A percentile compares a stretch with the other conserved stretches of the same genome.
Evolutionary conservation across 2,888 invertebrate genomes (phyloP).

Genomic region (Cataglyphis cursor): DNA sequence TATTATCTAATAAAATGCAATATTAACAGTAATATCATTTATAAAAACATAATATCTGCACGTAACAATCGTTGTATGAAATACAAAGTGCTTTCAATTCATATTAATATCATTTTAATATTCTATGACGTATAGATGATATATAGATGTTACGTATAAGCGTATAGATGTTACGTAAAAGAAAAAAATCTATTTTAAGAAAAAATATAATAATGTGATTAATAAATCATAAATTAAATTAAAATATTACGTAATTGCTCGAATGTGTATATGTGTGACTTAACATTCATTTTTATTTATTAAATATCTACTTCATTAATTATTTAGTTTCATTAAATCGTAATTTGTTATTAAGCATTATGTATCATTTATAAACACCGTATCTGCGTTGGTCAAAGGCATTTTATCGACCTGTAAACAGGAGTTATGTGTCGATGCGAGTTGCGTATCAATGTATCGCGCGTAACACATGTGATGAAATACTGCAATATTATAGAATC

Average conservation of each 20-base stretch:
- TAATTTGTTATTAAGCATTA: neutral
- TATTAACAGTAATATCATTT: conserved; percentile 22
- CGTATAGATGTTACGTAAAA: too few species aligned
- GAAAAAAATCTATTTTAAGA: neutral
- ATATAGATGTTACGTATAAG: neutral
- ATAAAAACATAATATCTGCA: neutral
- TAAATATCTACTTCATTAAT: neutral
- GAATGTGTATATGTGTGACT: too few species aligned
- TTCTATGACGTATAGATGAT: neutral
- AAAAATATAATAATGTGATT: conserved; percentile 2
- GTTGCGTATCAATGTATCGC: neutral
- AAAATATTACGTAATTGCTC: too few species aligned
- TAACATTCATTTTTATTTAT: neutral
- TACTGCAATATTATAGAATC: neutral
- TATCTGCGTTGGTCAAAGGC: neutral
- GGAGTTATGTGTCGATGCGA: neutral
- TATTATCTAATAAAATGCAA: neutral
- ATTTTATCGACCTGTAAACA: neutral
- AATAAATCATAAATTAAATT: neutral
- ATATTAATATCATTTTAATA: neutral
- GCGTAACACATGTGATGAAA: neutral
- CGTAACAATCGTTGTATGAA: neutral
- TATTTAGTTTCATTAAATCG: conserved; percentile 1
- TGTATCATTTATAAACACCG: neutral
- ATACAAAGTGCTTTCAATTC: neutral